Conservation (phyloP, 2,797 vertebrate species). For the Echeneis naucrates region DNA sequence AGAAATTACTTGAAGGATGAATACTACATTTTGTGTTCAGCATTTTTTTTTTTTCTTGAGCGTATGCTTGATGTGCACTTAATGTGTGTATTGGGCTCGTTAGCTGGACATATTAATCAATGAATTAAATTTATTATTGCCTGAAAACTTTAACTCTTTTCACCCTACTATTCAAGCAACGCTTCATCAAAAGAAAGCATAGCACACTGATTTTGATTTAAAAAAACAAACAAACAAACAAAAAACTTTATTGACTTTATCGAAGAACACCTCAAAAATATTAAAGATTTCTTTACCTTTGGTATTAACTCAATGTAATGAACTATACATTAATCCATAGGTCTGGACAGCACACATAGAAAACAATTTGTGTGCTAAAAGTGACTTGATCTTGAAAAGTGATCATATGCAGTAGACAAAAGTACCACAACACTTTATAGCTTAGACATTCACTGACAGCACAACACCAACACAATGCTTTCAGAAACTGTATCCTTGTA, state of each 20-base stretch:
- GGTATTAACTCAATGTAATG: constrained; percentile 65
- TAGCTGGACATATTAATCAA: neutral
- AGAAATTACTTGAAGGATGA: neutral
- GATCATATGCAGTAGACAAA: neutral
- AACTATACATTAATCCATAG: constrained; percentile 46
- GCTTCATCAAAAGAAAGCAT: neutral
- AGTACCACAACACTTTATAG: constrained; percentile 35
- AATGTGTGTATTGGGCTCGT: neutral
- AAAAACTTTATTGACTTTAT: too few species aligned
- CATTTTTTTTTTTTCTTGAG: too few species aligned
- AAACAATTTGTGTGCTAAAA: constrained; percentile 39
- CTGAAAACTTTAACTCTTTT: too few species aligned
- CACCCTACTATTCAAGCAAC: neutral
- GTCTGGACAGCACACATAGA: constrained; percentile 25
- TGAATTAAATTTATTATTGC: too few species aligned
- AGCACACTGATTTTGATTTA: neutral
- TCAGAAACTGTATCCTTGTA: constrained; percentile 30
- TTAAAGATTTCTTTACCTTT: constrained; percentile 52
- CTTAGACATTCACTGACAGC: constrained; percentile 35
- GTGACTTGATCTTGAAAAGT: constrained; percentile 34
- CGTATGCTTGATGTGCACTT: neutral
- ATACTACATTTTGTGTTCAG: too few species aligned
- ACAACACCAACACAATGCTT: constrained; percentile 20
- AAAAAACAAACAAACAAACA: constrained; percentile 5
- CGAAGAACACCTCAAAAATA: constrained; percentile 58